Percentiles rank a stretch among this genome's conserved stretches.
Evolutionary conservation across 2,888 invertebrate species (phyloP).

Genomic region (Troides aeacus): DNA sequence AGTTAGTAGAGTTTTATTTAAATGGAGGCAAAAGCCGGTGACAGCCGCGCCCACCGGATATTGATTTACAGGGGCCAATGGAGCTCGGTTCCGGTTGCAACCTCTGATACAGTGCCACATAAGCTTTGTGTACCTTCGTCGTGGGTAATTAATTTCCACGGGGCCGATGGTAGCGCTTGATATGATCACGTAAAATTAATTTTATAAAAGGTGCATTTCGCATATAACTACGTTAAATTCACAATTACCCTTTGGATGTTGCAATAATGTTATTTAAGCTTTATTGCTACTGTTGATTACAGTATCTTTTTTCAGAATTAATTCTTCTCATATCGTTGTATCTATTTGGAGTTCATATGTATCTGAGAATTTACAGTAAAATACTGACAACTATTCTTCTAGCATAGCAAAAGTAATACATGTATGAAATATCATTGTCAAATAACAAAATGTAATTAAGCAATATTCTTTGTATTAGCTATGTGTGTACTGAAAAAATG

Average conservation of each 20-base stretch:
- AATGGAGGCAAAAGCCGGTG: conserved; percentile 44
- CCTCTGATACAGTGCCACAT: conserved; percentile 48
- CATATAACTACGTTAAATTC: not conserved
- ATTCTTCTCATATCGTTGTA: not conserved
- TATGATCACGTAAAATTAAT: conserved; percentile 31
- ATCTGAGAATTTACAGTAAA: not conserved
- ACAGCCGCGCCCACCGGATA: conserved; percentile 67
- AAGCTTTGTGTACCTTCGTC: conserved; percentile 56
- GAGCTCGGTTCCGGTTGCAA: conserved; percentile 57
- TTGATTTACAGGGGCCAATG: conserved; percentile 71
- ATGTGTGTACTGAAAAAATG: not conserved
- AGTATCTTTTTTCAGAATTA: not conserved
- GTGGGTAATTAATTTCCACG: conserved; percentile 62
- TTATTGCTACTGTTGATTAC: not conserved
- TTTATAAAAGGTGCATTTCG: conserved; percentile 14
- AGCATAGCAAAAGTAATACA: not conserved
- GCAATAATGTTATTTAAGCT: not conserved
- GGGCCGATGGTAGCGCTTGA: conserved; percentile 34
- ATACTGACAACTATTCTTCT: not conserved
- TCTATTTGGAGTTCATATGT: not conserved
- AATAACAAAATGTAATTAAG: too few relatives aligned
- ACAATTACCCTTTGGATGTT: not conserved
- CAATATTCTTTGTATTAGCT: too few relatives aligned
- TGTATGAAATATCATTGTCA: too few relatives aligned
- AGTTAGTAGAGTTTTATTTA: conserved; percentile 47